phyloP scores from a whole-genome alignment of 2,888 invertebrate species.

The Aelia acuminata region DNA sequence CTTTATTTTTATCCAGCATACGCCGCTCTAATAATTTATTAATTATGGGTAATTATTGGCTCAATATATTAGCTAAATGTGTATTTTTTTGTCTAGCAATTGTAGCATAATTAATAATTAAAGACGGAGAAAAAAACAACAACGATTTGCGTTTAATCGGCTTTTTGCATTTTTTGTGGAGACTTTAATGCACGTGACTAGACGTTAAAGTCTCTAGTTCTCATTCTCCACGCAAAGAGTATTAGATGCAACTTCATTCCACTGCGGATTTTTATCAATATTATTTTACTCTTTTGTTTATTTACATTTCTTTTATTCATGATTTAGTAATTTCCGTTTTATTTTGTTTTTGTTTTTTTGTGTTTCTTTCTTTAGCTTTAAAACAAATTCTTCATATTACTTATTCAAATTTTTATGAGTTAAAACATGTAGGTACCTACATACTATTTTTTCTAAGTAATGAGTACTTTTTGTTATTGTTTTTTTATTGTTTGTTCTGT shows the following conservation, averaged over 20 bases:
- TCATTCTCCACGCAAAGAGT: background rate
- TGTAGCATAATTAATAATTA: background rate
- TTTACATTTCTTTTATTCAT: too few relatives aligned
- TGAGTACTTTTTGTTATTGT: too few relatives aligned
- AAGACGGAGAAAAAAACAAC: background rate
- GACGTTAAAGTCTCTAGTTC: slow-evolving; percentile 43
- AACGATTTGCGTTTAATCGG: background rate
- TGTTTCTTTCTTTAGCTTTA: too few relatives aligned
- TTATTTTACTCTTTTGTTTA: too few relatives aligned
- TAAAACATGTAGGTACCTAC: too few relatives aligned
- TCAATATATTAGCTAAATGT: slow-evolving; percentile 5
- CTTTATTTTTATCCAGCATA: background rate
- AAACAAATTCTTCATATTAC: too few relatives aligned
- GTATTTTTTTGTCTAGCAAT: background rate
- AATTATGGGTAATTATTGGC: background rate
- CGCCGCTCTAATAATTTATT: background rate
- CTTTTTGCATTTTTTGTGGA: background rate
- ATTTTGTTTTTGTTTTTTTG: too few relatives aligned
- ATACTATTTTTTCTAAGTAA: too few relatives aligned
- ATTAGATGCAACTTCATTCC: background rate
- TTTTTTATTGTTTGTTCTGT: too few relatives aligned
- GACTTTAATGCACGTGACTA: background rate
- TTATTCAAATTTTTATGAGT: too few relatives aligned
- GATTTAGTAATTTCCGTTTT: too few relatives aligned
- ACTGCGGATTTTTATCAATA: background rate